These are phyloP conservation scores for Nematolebias whitei DNA, from an alignment of 2,113 vertebrate species.

Conservation along the genomic window DNA sequence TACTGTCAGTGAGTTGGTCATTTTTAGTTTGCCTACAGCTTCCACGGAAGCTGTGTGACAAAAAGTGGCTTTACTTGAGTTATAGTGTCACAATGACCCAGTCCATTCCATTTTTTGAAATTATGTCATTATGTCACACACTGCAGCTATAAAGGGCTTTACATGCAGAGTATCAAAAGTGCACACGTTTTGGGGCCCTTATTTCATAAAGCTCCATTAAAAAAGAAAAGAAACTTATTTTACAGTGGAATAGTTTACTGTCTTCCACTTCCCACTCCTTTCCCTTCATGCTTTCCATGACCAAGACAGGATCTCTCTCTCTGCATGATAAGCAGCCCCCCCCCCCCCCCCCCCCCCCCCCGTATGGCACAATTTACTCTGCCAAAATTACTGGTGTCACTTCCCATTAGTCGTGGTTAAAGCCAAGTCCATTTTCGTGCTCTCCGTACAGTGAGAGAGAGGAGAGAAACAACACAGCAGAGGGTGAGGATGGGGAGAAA, in stretches of 20 bases:
- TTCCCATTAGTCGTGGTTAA: slow-evolving; percentile 74
- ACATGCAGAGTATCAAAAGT: slow-evolving; percentile 19
- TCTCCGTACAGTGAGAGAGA: slow-evolving; percentile 23
- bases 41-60: neutral
- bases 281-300: slow-evolving; percentile 6
- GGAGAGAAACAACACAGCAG: neutral
- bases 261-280: slow-evolving; percentile 4
- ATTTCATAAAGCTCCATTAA: slow-evolving; percentile 33
- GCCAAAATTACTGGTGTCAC: slow-evolving; percentile 74
- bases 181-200: slow-evolving; percentile 25
- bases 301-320: slow-evolving; percentile 44
- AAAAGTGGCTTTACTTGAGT: slow-evolving; percentile 7
- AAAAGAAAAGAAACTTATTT: slow-evolving; percentile 1
- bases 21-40: neutral
- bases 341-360: no score
- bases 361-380: slow-evolving; percentile 71
- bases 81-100: neutral
- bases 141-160: slow-evolving; percentile 14
- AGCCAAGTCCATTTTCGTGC: slow-evolving; percentile 47
- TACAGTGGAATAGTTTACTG: slow-evolving; percentile 37
- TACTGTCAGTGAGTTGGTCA: neutral
- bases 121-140: slow-evolving; percentile 5
- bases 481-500: slow-evolving; percentile 12
- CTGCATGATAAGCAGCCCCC: slow-evolving; percentile 72
- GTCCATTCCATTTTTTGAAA: slow-evolving; percentile 2